phyloP scores from a whole-genome alignment of 1,140 invertebrate species.

The Drosophila sp. region DNA sequence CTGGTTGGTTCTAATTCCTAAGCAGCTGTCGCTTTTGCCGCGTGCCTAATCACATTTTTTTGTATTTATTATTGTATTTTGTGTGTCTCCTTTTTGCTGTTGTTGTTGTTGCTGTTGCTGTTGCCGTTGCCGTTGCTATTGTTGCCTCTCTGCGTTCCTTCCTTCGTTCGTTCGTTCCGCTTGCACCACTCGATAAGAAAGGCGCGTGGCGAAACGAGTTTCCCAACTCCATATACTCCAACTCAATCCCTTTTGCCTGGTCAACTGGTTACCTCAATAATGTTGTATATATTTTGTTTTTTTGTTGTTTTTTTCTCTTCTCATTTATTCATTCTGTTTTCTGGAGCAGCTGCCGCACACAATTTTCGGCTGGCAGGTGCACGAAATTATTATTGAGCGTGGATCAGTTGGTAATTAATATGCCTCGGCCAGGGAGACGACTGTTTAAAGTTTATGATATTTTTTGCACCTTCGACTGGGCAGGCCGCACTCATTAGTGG shows the following conservation, averaged over 20 bases:
- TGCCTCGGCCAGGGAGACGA: constrained; percentile 22
- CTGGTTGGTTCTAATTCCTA: constrained; percentile 46
- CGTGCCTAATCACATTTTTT: constrained; percentile 66
- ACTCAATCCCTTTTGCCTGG: constrained; percentile 9
- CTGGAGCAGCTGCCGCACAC: constrained; percentile 44
- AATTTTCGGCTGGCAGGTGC: constrained; percentile 75
- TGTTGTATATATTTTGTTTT: constrained; percentile 52
- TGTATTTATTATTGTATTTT: constrained; percentile 9
- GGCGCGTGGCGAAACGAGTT: constrained; percentile 77
- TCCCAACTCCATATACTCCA: constrained; percentile 21
- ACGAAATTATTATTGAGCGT: constrained; percentile 72
- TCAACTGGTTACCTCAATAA: constrained; percentile 9
- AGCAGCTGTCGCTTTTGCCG: constrained; percentile 72
- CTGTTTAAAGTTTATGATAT: constrained; percentile 54
- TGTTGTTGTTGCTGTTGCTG: too few species aligned
- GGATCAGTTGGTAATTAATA: constrained; percentile 68
- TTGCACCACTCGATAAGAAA: constrained; percentile 34
- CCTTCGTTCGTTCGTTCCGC: constrained; percentile 19
- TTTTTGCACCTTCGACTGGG: constrained; percentile 72
- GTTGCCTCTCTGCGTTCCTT: constrained; percentile 12
- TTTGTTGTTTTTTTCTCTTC: too few species aligned
- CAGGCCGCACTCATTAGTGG: constrained; percentile 67
- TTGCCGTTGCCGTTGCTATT: too few species aligned
- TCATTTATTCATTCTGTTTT: constrained; percentile 10
- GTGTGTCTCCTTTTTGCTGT: neutral